Base-by-base conservation (phyloP, 2,888 invertebrate genomes). In the Nomada ferruginata region DNA sequence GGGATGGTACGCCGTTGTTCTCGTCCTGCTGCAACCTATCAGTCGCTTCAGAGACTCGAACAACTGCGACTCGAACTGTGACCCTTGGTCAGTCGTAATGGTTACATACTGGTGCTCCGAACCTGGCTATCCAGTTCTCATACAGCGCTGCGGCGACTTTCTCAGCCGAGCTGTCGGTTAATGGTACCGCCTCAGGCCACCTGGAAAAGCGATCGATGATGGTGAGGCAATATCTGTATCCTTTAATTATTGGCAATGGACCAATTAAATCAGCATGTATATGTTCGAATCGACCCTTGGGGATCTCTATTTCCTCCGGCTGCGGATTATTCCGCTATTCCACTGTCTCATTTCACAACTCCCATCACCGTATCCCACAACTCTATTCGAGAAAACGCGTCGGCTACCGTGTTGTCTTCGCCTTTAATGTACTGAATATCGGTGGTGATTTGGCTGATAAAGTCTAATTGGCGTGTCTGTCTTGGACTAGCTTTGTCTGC, bases 221-320 rank as follows among this genome's bases (percentile, higher is more conserved):
- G 0, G 74, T 74, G 0, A 74, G 11, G 7, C 65, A 74, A 5
- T 60, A 74, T 1, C 5, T 57, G 7, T 11, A 50, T 5, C 23
- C 42, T 0, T 50, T 18, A 0, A 29, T 18, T 1, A 15, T 1
- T 0, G 69, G 69, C 23, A 76, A 36, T 0, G 69, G 66, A 5
- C 60, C 65, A 5, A 76, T 57, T 18, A 76, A 29, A n/a, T 76
- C 64, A 1, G 64, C 26, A 29, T 76, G 64, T 0, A 76, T 60
- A 15, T 77, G 76, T 0, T 71, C 59, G 20, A 77, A 77, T 7
- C 71, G 26, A 13, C 23, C 18, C 0, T 20, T 13, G 36, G 70
- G 70, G 1, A 78, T 18, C 2, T 47, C n/a, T 0, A 73, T 78
- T n/a, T 55, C 44, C 18, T 72, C 15, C 0, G 74, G 59, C 2